Evolutionary conservation across 2,113 vertebrate species (phyloP).

Genomic region (Neogobius melanostomus): DNA sequence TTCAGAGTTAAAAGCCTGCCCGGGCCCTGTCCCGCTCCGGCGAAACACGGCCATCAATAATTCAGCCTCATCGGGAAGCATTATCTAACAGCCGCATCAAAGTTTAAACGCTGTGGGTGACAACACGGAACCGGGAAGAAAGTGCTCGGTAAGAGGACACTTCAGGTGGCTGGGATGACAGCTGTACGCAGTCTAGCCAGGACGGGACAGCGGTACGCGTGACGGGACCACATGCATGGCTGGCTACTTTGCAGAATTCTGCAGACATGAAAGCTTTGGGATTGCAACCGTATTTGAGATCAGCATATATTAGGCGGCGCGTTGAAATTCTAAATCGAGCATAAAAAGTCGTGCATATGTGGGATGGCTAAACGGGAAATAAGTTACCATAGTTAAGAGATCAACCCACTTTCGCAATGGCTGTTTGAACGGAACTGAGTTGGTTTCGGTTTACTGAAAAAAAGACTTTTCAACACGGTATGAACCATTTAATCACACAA

Average conservation of each 20-base stretch:
- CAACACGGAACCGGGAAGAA: slow-evolving; percentile 64
- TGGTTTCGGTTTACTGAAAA: no score
- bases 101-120: slow-evolving; percentile 71
- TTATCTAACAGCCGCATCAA: slow-evolving; percentile 77
- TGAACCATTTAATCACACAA: no score
- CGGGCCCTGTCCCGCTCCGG: slow-evolving; percentile 67
- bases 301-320: no score
- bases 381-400: not conserved
- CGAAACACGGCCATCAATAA: slow-evolving; percentile 77
- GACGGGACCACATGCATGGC: slow-evolving; percentile 34
- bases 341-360: not conserved
- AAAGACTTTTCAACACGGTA: no score
- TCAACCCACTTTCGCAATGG: not conserved
- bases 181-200: slow-evolving; percentile 3
- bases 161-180: slow-evolving; percentile 47
- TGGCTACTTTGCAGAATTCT: not conserved
- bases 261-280: not conserved
- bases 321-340: not conserved
- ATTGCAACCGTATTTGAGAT: not conserved
- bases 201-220: slow-evolving; percentile 19
- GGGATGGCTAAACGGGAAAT: not conserved
- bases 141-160: slow-evolving; percentile 62
- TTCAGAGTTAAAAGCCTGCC: slow-evolving; percentile 76
- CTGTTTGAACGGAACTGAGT: not conserved
- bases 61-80: slow-evolving; percentile 75